A percentile compares a stretch with the other conserved stretches of the same genome.
Conservation (phyloP, 2,888 invertebrate species). For the Lacanobia oleracea region DNA sequence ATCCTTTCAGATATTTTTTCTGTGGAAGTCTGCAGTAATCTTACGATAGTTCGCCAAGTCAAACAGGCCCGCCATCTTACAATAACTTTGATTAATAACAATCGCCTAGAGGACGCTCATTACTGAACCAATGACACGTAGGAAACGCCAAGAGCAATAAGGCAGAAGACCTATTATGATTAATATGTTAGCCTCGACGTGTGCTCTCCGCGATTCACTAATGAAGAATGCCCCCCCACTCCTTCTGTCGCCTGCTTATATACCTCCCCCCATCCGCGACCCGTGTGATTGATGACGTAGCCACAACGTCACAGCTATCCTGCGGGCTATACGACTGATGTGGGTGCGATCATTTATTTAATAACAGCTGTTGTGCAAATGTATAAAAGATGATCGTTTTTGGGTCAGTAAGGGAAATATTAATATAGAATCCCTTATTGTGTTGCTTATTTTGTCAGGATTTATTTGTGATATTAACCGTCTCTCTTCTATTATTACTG, state of each 20-base stretch:
- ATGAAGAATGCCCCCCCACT: constrained; percentile 81
- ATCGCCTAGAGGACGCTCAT: constrained; percentile 62
- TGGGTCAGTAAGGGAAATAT: constrained; percentile 60
- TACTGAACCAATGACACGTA: constrained; percentile 68
- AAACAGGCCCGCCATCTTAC: constrained; percentile 34
- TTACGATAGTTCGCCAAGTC: constrained; percentile 15
- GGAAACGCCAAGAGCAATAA: constrained; percentile 71
- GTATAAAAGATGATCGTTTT: constrained; percentile 69
- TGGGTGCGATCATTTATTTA: constrained; percentile 82
- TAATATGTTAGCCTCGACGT: constrained; percentile 78
- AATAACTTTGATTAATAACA: constrained; percentile 69
- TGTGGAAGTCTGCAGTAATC: constrained; percentile 5
- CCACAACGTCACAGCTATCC: constrained; percentile 77
- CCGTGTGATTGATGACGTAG: constrained; percentile 85
- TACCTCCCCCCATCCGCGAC: constrained; percentile 70
- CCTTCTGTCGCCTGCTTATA: constrained; percentile 73
- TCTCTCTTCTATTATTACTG: constrained; percentile 7
- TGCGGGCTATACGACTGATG: constrained; percentile 74
- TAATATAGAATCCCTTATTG: constrained; percentile 43
- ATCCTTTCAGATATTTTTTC: constrained; percentile 2
- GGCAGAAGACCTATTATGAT: constrained; percentile 76
- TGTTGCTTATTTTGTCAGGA: constrained; percentile 20
- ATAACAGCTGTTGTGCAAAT: constrained; percentile 70
- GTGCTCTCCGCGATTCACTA: constrained; percentile 76
- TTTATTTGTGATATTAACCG: constrained; percentile 45